Percentiles rank a stretch among this genome's conserved stretches.
Evolutionary conservation across 64 coral and sea anemone species (phyloP).

Genomic region (Hydrozoanthus tunicans): DNA sequence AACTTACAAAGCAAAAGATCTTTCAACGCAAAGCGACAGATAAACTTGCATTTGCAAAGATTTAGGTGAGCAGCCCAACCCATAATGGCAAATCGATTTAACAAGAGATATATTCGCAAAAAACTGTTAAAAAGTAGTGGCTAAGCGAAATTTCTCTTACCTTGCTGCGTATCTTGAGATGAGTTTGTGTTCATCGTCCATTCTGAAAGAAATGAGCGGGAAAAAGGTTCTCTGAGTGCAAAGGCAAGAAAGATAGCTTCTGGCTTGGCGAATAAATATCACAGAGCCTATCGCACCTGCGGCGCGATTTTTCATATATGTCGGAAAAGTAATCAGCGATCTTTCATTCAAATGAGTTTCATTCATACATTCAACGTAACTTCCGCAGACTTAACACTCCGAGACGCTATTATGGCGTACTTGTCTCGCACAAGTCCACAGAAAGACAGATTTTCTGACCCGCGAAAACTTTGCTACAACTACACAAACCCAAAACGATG

Average conservation of each 20-base stretch:
- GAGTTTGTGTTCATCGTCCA: constrained; percentile 98
- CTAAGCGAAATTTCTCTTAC: constrained; percentile 50
- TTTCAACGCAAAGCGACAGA: neutral
- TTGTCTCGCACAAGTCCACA: neutral
- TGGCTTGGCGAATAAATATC: neutral
- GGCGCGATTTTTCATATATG: neutral
- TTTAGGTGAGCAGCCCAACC: neutral
- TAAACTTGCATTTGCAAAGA: neutral
- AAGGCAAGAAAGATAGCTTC: neutral
- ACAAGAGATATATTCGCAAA: constrained; percentile 9
- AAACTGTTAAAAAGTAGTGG: constrained; percentile 3
- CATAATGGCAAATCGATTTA: neutral
- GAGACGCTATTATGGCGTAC: neutral
- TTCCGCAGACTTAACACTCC: constrained; percentile 44
- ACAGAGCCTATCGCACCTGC: constrained; percentile 2
- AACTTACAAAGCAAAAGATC: neutral
- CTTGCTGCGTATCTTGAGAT: constrained; percentile 95
- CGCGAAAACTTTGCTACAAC: neutral
- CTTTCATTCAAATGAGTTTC: constrained; percentile 22
- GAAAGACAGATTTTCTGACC: neutral
- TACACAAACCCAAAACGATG: neutral
- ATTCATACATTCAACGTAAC: constrained; percentile 22
- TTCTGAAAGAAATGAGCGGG: constrained; percentile 59
- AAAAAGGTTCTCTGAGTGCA: neutral
- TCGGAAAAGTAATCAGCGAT: constrained; percentile 38